Base-by-base conservation (phyloP, 2,888 invertebrate genomes). In the Julus scandinavius region DNA sequence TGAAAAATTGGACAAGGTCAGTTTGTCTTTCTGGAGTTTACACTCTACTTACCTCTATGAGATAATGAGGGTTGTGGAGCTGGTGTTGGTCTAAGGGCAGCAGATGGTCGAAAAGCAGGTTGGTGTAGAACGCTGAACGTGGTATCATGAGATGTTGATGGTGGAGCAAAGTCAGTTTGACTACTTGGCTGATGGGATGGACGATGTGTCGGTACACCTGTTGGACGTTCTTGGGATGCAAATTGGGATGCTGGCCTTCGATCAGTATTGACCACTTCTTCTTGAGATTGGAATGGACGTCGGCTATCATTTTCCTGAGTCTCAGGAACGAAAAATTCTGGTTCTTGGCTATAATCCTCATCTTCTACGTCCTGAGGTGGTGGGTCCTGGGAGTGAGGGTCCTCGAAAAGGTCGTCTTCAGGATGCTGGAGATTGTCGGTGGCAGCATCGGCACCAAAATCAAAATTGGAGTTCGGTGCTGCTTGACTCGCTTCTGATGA, bases 301-400 rank as follows among this genome's bases (percentile, higher is more conserved):
- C 80, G 80, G 80, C 29, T 13, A 80, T 13, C 38, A 7, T 80
- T 80, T 13, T 85, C 20, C n/a, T 50, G 85, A 17, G 85, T 49
- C 1, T 85, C 50, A n/a, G 45, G 87, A 7, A 50, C 87, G 87
- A 87, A 58, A 29, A 87, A 58, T 13, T 87, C 54, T 87, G 87
- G 40, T 49, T 63, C 87, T 50, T 85, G 49, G 85, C 49, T 85
- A n/a, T 85, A 45, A 2, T 85, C 87, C 7, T 87, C 87, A 17
- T 87, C 87, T n/a, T 87, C 87, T 9, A 87, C 87, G 11, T 58
- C 87, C 38, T 87, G 87, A 50, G 87, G 54, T 2, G 86, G 86
- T 11, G 54, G 54, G 58, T 58, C 58, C 15, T 87, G 87, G 54
- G 80, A 38, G 38, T 50, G 40, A 38, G 87, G 87, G 11, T 54